Evolutionary conservation across 2,797 vertebrate species (phyloP), one percentile per base, ranked within the genome.

Genomic region (Rhincodon typus): DNA sequence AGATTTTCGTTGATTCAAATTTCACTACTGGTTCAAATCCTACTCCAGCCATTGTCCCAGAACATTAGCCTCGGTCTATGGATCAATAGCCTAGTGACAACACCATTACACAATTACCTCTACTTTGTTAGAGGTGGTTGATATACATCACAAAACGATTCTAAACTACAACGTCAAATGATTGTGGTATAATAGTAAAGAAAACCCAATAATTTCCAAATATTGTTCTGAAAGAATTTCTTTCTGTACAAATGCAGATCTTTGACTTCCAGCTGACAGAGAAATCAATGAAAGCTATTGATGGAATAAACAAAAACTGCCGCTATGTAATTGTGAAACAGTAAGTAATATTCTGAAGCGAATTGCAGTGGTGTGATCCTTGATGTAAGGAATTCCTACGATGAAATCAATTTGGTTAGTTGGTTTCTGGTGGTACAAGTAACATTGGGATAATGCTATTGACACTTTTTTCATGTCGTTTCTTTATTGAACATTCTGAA

Each of bases 261-360:
- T 99, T 99, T 97, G 98, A 99, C 96, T 99, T 99, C 97, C 98
- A 97, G 57, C 98, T 99, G 96, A 98, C 98, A 30, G 98, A 98
- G 30, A 97, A 98, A 96, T 99, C 99, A 97, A 99, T 99, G 98
- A 97, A 97, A 96, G 97, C 97, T 30, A 97, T 99, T 67, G 98
- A 98, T 97, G 97, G 97, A 0, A 97, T 99, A 96, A 98, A 99
- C 97, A 99, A 98, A 97, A 98, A 98, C 0, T 95, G 98, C 86
- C 98, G 99, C 95, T 99, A 98, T 19, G 98, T 99, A 91, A 21
- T 5, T n/a, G 0, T 38, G n/a, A 62, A 91, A 66, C 3, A 21
- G 88, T 91, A 66, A 91, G 88, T 91, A 66, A 91, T 23, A 42
- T 4, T 46, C 79, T 46, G 57, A 15, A 17, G 66, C 57, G 53